Base-by-base conservation (phyloP, 2,888 invertebrate genomes). In the Hypomecis punctinalis region DNA sequence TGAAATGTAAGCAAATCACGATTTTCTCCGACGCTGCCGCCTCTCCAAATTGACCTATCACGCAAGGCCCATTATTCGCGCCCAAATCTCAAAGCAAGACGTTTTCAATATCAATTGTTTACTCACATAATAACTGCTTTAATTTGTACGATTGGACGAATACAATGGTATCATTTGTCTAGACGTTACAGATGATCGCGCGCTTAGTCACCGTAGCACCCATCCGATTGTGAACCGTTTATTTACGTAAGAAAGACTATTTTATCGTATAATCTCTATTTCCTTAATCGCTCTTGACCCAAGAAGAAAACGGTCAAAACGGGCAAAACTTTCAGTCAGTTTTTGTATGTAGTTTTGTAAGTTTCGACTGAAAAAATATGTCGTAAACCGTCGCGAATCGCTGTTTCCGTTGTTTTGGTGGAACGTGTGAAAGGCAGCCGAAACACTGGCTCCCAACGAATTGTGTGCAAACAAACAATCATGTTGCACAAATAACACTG, bases 401-500 rank as follows among this genome's bases (percentile, higher is more conserved):
- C 68, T 43, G 63, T 71, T 75, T 74, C 73, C 72, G 59, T 66
- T 72, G 70, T 72, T 72, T 77, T 71, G 71, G 69, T 75, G 66
- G 75, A 76, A 68, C 82, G 77, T 82, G 85, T 71, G 83, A 86
- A 82, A 82, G 80, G 78, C 78, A 76, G 58, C 65, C 69, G 63
- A 73, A 68, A 70, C 63, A 56, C 63, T 67, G 65, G 69, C 66
- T 67, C 63, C 60, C 68, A 67, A 65, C 48, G 69, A 71, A 72
- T 66, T 63, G 62, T 55, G 35, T 7, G 47, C 61, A 63, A 62
- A 45, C 40, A 64, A 65, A 66, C 67, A 70, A 69, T 70, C 61
- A 56, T 60, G 62, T 66, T 66, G 66, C 67, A 69, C 59, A 64
- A 68, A 76, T 70, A 72, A 71, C 67, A 64, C 72, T 60, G 68